phyloP scores from a whole-genome alignment of 2,797 vertebrate species.

The Sebastes umbrosus region DNA sequence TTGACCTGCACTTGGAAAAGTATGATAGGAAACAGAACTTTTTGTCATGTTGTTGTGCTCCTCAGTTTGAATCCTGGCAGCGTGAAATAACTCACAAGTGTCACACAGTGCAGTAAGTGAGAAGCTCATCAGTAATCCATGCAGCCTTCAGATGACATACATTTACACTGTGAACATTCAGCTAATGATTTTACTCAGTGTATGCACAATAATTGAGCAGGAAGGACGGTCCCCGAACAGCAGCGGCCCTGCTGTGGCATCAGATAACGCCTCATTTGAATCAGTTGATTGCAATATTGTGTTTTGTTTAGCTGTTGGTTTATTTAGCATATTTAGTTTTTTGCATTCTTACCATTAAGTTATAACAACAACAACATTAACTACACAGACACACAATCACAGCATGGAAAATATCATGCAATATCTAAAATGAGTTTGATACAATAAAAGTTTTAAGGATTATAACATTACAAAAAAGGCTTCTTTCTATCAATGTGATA shows the following conservation, averaged over 20 bases:
- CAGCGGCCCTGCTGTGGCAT: not conserved
- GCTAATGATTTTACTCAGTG: constrained; percentile 34
- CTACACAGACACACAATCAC: not conserved
- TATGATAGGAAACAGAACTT: constrained; percentile 9
- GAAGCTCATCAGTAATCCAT: constrained; percentile 27
- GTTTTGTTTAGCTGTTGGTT: not conserved
- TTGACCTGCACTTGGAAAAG: constrained; percentile 57
- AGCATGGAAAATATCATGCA: not conserved
- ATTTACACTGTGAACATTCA: constrained; percentile 26
- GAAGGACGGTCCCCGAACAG: not conserved
- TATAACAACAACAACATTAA: not conserved
- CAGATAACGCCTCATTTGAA: constrained; percentile 3
- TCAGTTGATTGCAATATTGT: not conserved
- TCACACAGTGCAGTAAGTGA: constrained; percentile 21
- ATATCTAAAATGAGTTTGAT: not conserved
- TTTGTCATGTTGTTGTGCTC: constrained; percentile 1
- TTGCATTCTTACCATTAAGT: not conserved
- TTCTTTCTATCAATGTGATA: not conserved
- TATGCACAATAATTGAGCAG: constrained; percentile 10
- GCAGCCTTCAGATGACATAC: constrained; percentile 10
- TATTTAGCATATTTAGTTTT: not conserved
- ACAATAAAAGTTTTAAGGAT: not conserved
- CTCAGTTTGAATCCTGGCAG: not conserved
- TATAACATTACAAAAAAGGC: not conserved
- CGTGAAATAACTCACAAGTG: not conserved